Evolutionary conservation across 1,140 invertebrate genomes (phyloP).

Genomic region (Hyles vespertilio): DNA sequence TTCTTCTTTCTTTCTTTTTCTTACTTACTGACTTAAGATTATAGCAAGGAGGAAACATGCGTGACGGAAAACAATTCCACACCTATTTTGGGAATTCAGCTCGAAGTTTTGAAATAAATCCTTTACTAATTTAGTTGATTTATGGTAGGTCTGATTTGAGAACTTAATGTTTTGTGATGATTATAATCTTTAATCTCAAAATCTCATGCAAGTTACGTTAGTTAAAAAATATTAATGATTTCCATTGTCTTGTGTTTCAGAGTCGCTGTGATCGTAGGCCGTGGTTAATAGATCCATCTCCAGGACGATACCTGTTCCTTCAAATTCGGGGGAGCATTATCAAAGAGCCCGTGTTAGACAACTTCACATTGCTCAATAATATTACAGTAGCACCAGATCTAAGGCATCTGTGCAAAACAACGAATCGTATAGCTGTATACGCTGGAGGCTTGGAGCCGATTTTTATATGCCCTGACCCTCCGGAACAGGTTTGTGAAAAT

Average conservation of each 20-base stretch:
- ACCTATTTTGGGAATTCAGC: too few relatives aligned
- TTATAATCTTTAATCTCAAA: too few relatives aligned
- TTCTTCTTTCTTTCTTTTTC: too few relatives aligned
- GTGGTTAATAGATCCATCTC: slow-evolving; percentile 86
- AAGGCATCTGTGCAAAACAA: slow-evolving; percentile 79
- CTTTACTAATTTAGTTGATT: too few relatives aligned
- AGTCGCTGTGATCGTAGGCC: slow-evolving; percentile 85
- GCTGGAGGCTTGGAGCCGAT: slow-evolving; percentile 79
- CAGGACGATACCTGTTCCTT: slow-evolving; percentile 82
- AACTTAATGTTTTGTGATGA: too few relatives aligned
- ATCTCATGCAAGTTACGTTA: too few relatives aligned
- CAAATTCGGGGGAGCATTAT: slow-evolving; percentile 81
- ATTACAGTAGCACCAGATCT: slow-evolving; percentile 71
- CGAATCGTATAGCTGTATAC: slow-evolving; percentile 84
- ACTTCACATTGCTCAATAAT: slow-evolving; percentile 68
- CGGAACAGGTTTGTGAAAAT: slow-evolving; percentile 51
- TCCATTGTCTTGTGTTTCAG: slow-evolving; percentile 66
- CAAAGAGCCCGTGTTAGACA: slow-evolving; percentile 71
- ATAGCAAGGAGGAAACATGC: too few relatives aligned
- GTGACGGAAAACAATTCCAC: too few relatives aligned
- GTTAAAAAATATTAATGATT: neutral
- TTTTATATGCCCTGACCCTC: slow-evolving; percentile 83
- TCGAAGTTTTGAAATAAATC: too few relatives aligned
- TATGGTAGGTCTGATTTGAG: too few relatives aligned
- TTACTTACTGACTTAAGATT: too few relatives aligned